Conservation (phyloP, 2,888 invertebrate species). For the Amaurobius ferox region DNA sequence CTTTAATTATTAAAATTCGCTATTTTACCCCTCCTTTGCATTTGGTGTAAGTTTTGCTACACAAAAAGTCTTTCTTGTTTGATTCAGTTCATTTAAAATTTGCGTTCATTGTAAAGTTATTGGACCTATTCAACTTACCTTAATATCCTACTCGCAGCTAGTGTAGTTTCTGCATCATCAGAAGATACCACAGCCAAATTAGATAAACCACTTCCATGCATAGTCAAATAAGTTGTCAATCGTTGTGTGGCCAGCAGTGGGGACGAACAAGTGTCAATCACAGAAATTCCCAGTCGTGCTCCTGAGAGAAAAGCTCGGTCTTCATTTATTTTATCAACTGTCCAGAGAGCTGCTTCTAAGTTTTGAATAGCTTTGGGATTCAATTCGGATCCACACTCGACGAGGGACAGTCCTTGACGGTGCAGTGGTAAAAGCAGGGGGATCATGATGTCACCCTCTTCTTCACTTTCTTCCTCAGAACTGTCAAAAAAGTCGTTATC, state of each 20-base stretch:
- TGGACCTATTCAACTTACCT: too few species aligned
- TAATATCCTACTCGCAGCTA: constrained; percentile 36
- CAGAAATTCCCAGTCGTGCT: constrained; percentile 43
- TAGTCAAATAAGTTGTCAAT: constrained; percentile 37
- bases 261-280: constrained; percentile 72
- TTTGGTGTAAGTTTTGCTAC: too few species aligned
- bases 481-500: constrained; percentile 17
- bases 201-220: constrained; percentile 16
- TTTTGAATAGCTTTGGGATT: constrained; percentile 76
- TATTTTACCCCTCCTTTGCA: too few species aligned
- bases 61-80: too few species aligned
- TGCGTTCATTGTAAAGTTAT: too few species aligned
- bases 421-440: constrained; percentile 75
- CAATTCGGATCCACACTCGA: constrained; percentile 75
- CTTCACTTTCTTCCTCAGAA: neutral
- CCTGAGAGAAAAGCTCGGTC: constrained; percentile 59
- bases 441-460: constrained; percentile 45
- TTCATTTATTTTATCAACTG: constrained; percentile 75
- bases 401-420: constrained; percentile 75
- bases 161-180: constrained; percentile 32
- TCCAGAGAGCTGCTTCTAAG: constrained; percentile 78
- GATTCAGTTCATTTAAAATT: too few species aligned
- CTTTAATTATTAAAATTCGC: too few species aligned
- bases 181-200: constrained; percentile 39
- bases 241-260: constrained; percentile 65